Evolutionary conservation across 2,113 vertebrate genomes (phyloP), one percentile per base, ranked within the genome.

Genomic region (Lota lota): DNA sequence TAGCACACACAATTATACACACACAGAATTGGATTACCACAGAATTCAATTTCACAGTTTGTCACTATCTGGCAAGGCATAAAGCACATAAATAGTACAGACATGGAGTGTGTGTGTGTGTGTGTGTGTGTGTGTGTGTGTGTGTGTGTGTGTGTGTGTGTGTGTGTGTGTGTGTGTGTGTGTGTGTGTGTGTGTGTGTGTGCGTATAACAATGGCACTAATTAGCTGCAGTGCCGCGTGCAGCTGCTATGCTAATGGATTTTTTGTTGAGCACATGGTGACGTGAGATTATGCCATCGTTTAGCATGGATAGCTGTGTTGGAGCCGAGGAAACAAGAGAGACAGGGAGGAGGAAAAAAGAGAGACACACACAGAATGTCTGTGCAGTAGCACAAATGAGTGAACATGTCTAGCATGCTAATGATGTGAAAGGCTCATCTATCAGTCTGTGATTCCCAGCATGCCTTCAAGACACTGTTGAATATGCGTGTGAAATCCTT

Each of bases 241-340:
- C 75, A 78, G 82, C 78, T 80, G 82, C 85, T 73, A 76, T 79
- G 80, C 61, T 85, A 84, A 88, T 81, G 73, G 79, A 54, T 66
- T 72, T 66, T 72, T 75, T 77, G 72, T 73, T 74, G 74, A 82
- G 71, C 83, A 72, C 79, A 79, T 83, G 78, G 82, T 54, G 61
- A 68, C 8, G 68, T 71, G 68, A 79, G 80, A 87, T 85, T 82
- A 84, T 72, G 70, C 72, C 67, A 72, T 79, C 74, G 75, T 68
- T 70, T 73, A 68, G 67, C 61, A 63, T 66, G 75, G 68, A 65
- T 53, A 74, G 66, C 69, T 20, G 74, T 61, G 59, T 76, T 75
- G 18, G 77, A 64, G 40, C 8, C 40, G 70, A 66, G 68, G 12
- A 22, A 62, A 33, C 36, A 54, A 66, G 3, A 68, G 66, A 68